Evolutionary conservation across 2,113 vertebrate genomes (phyloP), one percentile per base, ranked within the genome.

Genomic region (Pristiophorus japonicus): DNA sequence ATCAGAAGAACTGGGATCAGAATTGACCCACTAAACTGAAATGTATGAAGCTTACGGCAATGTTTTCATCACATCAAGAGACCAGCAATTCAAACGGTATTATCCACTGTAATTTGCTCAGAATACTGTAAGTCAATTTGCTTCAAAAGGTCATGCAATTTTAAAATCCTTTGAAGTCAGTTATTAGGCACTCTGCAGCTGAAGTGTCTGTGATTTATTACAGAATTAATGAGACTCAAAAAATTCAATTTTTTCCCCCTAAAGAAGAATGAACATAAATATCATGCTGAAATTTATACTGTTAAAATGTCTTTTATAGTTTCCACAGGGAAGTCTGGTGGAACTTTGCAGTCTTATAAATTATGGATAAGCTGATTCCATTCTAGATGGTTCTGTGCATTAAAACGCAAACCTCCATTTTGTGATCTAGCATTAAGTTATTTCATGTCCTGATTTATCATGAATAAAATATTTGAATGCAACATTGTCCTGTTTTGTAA

Each of bases 61-160:
- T 67, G 63, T 70, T 94, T 94, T 94, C 92, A 94, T 94, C 65
- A 45, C 34, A 94, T 47, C 65, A 94, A 67, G 12, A 67, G 92
- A 67, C 65, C 38, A 94, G 92, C 65, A 94, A 67, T 94, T 94
- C 92, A 94, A 45, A 67, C 12, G 42, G n/a, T 67, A 67, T 94
- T 67, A 67, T 45, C 91, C 63, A 42, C 18, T 38, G 7, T 67
- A 42, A 45, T 66, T 67, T 45, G n/a, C 63, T 94, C 63, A 67
- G 91, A 38, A 67, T 94, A 67, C 20, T 94, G 92, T 45, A 94
- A 67, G 92, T 94, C 38, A 67, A 94, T 67, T 94, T 67, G 92
- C 65, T 94, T 94, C 63, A 67, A 94, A 94, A 94, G 62, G 65
- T 67, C 38, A 45, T 67, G 30, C 63, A 45, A 67, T 94, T 94